phyloP scores from a whole-genome alignment of 64 coral and sea anemone species.

The Hydrozoanthus tunicans region DNA sequence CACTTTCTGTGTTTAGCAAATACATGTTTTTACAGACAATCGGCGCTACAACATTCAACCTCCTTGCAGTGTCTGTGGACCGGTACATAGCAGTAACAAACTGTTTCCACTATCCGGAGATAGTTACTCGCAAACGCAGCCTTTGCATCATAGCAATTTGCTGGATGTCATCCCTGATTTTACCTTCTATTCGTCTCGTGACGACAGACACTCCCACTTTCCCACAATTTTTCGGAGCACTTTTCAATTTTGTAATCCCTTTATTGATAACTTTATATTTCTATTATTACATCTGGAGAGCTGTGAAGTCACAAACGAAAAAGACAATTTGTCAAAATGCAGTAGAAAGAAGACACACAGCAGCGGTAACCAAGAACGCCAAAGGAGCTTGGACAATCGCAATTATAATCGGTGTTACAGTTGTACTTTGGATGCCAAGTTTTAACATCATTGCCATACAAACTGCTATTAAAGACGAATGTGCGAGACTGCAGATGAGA shows the following conservation, averaged over 20 bases:
- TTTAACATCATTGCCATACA: neutral
- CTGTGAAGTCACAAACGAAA: too few species aligned
- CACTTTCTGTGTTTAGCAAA: neutral
- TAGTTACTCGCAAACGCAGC: too few species aligned
- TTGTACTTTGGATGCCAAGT: neutral
- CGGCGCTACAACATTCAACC: neutral
- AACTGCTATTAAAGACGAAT: neutral
- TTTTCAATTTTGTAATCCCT: neutral
- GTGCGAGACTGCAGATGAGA: neutral
- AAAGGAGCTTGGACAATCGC: neutral
- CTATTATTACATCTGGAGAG: constrained; percentile 14
- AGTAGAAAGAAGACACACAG: neutral
- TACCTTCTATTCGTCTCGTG: neutral
- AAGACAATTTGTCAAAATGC: neutral
- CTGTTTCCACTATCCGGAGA: too few species aligned
- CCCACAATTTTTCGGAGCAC: neutral
- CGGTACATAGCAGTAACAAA: neutral
- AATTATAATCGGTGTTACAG: neutral
- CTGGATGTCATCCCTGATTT: too few species aligned
- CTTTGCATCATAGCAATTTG: too few species aligned
- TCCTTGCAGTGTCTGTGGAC: neutral
- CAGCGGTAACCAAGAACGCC: neutral
- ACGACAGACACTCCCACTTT: neutral
- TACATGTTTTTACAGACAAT: neutral
- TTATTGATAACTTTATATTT: neutral